These are phyloP conservation scores for Cygnus olor DNA, from an alignment of 2,797 vertebrate species.

Conservation along the genomic window DNA sequence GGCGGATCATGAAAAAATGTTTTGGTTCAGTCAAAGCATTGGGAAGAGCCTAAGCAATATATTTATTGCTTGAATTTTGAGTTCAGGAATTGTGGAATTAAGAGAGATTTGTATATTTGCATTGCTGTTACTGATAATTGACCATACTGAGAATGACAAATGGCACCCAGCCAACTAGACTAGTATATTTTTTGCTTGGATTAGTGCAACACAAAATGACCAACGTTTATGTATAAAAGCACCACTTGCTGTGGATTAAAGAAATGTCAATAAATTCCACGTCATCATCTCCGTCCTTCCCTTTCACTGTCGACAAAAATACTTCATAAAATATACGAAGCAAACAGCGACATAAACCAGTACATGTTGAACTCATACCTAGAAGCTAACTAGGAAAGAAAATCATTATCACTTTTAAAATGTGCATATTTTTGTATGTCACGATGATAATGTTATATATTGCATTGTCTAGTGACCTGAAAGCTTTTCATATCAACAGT, in stretches of 20 bases:
- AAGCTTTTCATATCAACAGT: conserved; percentile 5
- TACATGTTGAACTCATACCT: background rate
- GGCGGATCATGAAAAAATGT: background rate
- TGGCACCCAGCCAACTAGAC: background rate
- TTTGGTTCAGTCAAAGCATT: background rate
- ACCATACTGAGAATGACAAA: background rate
- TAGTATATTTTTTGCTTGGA: background rate
- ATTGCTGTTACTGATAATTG: background rate
- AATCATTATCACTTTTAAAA: background rate
- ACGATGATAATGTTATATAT: background rate
- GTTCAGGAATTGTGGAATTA: background rate
- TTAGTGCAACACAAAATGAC: background rate
- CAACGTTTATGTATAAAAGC: background rate
- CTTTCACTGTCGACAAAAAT: background rate
- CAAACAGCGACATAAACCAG: background rate
- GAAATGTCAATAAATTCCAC: background rate
- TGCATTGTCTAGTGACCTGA: background rate
- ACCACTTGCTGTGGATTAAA: background rate
- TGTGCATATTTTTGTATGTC: background rate
- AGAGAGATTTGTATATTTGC: background rate
- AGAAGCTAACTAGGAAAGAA: background rate
- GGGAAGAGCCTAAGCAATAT: background rate
- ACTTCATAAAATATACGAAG: background rate
- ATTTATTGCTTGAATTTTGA: background rate
- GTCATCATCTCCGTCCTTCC: background rate